Percentiles rank a stretch among this genome's conserved stretches.
phyloP scores from a whole-genome alignment of 2,113 vertebrate genomes.

The Xiphophorus maculatus region DNA sequence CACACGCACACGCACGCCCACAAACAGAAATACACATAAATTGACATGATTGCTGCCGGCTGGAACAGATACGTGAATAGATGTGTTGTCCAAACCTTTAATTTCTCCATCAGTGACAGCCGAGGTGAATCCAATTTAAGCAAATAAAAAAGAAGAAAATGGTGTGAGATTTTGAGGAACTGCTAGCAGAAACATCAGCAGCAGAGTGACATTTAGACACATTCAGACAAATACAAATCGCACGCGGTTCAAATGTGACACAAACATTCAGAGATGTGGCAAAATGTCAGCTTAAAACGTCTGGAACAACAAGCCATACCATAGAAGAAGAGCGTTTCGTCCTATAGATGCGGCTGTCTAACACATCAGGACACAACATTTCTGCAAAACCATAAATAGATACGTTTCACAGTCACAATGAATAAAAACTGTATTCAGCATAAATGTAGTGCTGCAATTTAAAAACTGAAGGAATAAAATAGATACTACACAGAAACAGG shows the following conservation, averaged over 20 bases:
- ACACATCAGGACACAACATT: neutral
- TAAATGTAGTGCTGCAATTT: neutral
- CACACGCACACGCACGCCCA: neutral
- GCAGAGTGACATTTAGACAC: conserved; percentile 6
- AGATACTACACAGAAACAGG: neutral
- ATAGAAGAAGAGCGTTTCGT: neutral
- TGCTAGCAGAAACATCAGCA: conserved; percentile 9
- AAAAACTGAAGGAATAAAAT: neutral
- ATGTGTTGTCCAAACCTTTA: conserved; percentile 13
- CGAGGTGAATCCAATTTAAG: conserved; percentile 3
- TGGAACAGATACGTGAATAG: conserved; percentile 21
- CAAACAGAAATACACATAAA: conserved; percentile 6
- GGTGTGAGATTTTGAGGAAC: neutral
- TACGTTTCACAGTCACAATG: neutral
- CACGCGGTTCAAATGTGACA: neutral
- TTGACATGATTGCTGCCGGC: conserved; percentile 10
- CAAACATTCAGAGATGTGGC: neutral
- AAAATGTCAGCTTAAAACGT: neutral
- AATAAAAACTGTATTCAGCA: neutral
- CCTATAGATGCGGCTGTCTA: neutral
- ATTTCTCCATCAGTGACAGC: neutral
- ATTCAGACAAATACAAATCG: neutral
- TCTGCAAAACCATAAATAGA: neutral
- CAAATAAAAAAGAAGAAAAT: neutral
- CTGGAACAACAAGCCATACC: conserved; percentile 1